phyloP scores from a whole-genome alignment of 64 coral and sea anemone genomes.

The Anthopleura sola region DNA sequence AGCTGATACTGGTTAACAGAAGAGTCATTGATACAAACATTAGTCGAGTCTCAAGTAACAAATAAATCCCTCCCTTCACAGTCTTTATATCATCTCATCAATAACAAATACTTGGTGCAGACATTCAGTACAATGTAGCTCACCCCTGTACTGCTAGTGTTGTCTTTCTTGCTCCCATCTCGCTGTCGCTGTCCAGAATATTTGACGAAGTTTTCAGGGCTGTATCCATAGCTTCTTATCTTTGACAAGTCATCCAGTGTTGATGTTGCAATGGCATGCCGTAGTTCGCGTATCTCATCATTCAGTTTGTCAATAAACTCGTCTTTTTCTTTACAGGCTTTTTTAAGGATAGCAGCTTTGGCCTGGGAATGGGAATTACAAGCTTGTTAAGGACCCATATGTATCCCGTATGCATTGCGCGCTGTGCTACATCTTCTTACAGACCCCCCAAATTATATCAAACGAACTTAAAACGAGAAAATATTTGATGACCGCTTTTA shows the following conservation, averaged over 20 bases:
- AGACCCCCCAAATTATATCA: too few species aligned
- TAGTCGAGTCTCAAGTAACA: too few species aligned
- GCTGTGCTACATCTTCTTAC: not conserved
- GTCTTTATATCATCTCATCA: too few species aligned
- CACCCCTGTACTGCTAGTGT: not conserved
- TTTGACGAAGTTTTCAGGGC: slow-evolving; percentile 70
- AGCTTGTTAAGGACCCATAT: not conserved
- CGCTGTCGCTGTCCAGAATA: slow-evolving; percentile 30
- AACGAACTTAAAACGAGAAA: too few species aligned
- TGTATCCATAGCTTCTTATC: slow-evolving; percentile 76
- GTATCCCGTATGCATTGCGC: not conserved
- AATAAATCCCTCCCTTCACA: too few species aligned
- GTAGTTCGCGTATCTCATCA: slow-evolving; percentile 77
- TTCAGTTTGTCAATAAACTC: slow-evolving; percentile 78
- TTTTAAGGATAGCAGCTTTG: slow-evolving; percentile 83
- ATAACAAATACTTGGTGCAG: too few species aligned
- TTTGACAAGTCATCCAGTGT: slow-evolving; percentile 86
- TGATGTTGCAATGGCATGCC: slow-evolving; percentile 87
- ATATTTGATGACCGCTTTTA: too few species aligned
- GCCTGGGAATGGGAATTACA: slow-evolving; percentile 34
- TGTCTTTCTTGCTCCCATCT: not conserved
- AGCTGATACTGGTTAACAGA: too few species aligned
- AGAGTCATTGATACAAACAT: too few species aligned
- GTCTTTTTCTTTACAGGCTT: slow-evolving; percentile 96
- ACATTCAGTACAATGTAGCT: not conserved